Base-by-base conservation (phyloP, 2,113 vertebrate species). In the Eublepharis macularius region DNA sequence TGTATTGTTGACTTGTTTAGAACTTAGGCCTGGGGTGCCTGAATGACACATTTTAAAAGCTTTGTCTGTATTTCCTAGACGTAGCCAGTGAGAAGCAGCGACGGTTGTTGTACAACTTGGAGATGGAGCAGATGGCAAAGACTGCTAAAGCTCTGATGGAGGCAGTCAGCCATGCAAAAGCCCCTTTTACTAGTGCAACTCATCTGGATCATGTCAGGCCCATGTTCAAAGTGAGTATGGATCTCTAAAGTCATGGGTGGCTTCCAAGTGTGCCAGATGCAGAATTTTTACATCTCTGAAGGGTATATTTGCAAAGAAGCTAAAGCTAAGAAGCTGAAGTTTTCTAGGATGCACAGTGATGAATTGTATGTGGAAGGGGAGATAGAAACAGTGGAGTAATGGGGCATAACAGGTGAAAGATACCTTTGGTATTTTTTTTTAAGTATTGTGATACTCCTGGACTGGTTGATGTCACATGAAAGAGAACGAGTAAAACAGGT, bases 91-190 rank as follows among this genome's bases (percentile, higher is more conserved):
- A 99, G 94, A 99, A 99, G 95, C 98, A 99, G 95, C 93, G 98
- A 29, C 96, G 98, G 47, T 94, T 99, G 72, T 94, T 99, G 36
- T 99, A 99, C 91, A 99, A 99, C 91, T 26, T 99, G 97, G 98
- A 99, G 93, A 99, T 99, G 98, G 98, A 99, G 66, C 98, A 99
- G 90, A 99, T 99, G 98, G 98, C 98, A 0, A 99, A 98, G 95
- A 99, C 98, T 0, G 98, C 98, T 32, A 99, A 99, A 91, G 98
- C 98, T 21, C 96, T 99, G 57, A 99, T 99, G 98, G 98, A 99
- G 92, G 98, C 98, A 0, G 98, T 99, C 68, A 99, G 98, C 94
- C 98, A 99, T 0, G 98, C 98, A 26, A 98, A 99, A 94, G 97
- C 98, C 0, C 97, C 98, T 0, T 99, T 99, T 92, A 99, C 99